A percentile compares a stretch with the other conserved stretches of the same genome.
Conservation (phyloP, 1,140 invertebrate species). For the Nasonia giraulti region DNA sequence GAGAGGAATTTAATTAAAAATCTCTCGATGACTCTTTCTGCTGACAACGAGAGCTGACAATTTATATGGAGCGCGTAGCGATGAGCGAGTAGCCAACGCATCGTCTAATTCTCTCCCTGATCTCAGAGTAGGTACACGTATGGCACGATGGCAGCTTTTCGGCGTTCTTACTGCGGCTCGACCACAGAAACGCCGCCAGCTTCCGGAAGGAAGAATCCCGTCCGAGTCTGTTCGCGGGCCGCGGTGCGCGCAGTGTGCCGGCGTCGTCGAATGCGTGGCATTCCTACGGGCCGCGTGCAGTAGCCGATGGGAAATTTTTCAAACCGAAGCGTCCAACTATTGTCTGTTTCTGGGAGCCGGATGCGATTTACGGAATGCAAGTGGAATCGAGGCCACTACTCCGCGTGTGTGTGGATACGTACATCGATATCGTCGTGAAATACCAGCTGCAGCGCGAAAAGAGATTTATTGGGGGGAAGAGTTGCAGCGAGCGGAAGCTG, state of each 20-base stretch:
- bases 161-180: background rate
- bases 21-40: background rate
- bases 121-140: background rate
- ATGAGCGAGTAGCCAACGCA: too few relatives aligned
- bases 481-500: slow-evolving; percentile 7
- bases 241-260: too few relatives aligned
- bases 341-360: slow-evolving; percentile 43
- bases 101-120: background rate
- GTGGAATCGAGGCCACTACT: slow-evolving; percentile 34
- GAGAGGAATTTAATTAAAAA: background rate
- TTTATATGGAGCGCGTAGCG: too few relatives aligned
- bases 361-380: slow-evolving; percentile 51
- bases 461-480: slow-evolving; percentile 29
- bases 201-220: background rate
- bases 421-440: slow-evolving; percentile 29
- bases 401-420: background rate
- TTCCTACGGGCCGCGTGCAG: background rate
- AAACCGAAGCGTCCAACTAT: slow-evolving; percentile 33
- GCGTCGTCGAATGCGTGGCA: background rate
- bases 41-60: too few relatives aligned
- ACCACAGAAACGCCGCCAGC: background rate
- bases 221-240: background rate
- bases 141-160: too few relatives aligned
- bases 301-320: background rate
- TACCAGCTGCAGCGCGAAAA: slow-evolving; percentile 1